Conservation (phyloP, 2,113 vertebrate species). For the Coreoperca whiteheadi region DNA sequence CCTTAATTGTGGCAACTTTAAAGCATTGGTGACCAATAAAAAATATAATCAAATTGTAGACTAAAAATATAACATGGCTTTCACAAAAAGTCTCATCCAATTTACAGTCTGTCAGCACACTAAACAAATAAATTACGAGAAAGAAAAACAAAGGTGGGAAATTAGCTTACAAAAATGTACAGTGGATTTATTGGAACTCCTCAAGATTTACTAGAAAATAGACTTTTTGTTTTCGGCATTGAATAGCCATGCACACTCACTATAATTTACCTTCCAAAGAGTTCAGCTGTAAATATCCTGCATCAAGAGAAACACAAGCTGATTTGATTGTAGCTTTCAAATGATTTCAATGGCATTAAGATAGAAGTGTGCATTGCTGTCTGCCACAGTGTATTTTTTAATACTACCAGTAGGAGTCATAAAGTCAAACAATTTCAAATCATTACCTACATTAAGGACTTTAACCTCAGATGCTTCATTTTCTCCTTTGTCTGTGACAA, state of each 20-base stretch:
- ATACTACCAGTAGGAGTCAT: not conserved
- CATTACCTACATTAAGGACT: not conserved
- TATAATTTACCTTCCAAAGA: not conserved
- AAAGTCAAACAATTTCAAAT: not conserved
- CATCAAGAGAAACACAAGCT: not conserved
- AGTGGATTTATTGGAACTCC: not conserved
- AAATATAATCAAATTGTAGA: not conserved
- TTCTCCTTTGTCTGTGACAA: not conserved
- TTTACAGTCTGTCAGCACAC: not conserved
- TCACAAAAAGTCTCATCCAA: not conserved
- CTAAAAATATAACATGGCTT: not conserved
- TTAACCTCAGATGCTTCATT: not conserved
- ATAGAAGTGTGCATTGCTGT: not conserved
- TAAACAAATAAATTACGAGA: constrained; percentile 7
- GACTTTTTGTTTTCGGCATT: not conserved
- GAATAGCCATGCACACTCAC: not conserved
- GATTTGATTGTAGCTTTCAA: not conserved
- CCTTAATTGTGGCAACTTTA: not conserved
- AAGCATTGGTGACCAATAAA: not conserved
- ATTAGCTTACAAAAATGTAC: not conserved
- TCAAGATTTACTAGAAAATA: not conserved
- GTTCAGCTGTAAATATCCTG: not conserved
- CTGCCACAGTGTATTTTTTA: not conserved
- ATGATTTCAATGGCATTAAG: not conserved
- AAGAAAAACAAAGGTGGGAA: not conserved